Evolutionary conservation across 2,797 vertebrate genomes (phyloP), one percentile per base, ranked within the genome.

Genomic region (Channa striata): DNA sequence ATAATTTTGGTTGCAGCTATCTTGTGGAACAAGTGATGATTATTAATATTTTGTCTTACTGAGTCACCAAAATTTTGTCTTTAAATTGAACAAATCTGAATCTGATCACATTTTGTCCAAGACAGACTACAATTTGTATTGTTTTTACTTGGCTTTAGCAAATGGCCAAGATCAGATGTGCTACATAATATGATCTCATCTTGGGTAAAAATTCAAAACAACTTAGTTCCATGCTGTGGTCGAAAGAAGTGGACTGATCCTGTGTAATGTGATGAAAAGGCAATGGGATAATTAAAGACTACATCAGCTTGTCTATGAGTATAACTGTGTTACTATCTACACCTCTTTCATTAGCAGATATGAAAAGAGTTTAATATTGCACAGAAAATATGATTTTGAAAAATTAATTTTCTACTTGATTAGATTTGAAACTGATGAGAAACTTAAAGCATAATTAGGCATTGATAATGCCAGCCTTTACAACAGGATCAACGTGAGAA

Each of bases 321-420:
- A 30, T 30, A n/a, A n/a, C n/a, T n/a, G n/a, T 30, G 6, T 30
- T 30, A 83, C 80, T 63, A 59, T 68, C 73, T 59, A 73, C 54
- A 43, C 78, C 84, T 82, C 62, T 82, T 84, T 88, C 82, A 87
- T 90, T 88, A 91, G 78, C 63, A 78, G 83, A 82, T 69, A 77
- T 65, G 74, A 85, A 83, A 68, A 52, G 72, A 88, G 67, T 62
- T 72, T 64, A 87, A 81, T 74, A 82, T 72, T 70, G 71, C 78
- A 82, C 43, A 39, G 68, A 88, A 90, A 87, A 85, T 75, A 83
- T 80, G 59, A 87, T 86, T 89, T 80, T 83, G 59, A 91, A 91
- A 91, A 86, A 89, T 89, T 81, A 63, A 91, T 93, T 90, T 92
- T 92, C 88, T 80, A 65, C 87, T 78, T 90, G 92, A 91, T 90